Evolutionary conservation across 2,113 vertebrate genomes (phyloP), one percentile per base, ranked within the genome.

Genomic region (Ceyx cyanopectus): DNA sequence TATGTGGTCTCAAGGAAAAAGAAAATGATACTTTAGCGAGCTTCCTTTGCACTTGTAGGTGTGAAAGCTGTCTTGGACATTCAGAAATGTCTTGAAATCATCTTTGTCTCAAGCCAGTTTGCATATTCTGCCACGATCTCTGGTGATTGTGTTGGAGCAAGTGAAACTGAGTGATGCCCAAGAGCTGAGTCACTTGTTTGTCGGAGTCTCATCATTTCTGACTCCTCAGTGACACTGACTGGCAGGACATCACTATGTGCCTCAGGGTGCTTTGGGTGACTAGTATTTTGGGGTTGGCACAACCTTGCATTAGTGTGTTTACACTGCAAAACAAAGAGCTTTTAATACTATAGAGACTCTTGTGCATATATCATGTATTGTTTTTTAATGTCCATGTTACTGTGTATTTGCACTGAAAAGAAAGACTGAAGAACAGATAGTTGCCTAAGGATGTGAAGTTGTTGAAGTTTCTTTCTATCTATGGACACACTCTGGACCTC

Each of bases 181-280:
- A 32, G 79, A 60, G 57, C 32, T 66, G 89, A 78, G 61, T 80
- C 81, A 40, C 48, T 80, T 76, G 23, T 84, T 62, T 81, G 81
- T 57, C 37, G 21, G 41, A 23, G 41, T 57, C 80, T 85, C 60
- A 6, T 11, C 30, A 46, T 24, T 82, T 46, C 93, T 41, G 56
- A 2, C 56, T 45, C 29, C 46, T 46, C 4, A 0, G 73, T 21
- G 84, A 7, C 30, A 6, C 46, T 19, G 84, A 18, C 26, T 75
- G 57, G 12, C 80, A 63, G 63, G 48, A 30, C 14, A 9, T 2
- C 54, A n/a, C 61, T 0, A 4, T 10, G 11, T 53, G 81, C 68
- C 54, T 15, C 2, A 5, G 53, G 63, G 14, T 82, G 54, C 54
- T 62, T 27, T 48, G 37, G 22, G 41, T 5, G 16, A 5, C 22